A percentile compares a stretch with the other conserved stretches of the same genome.
phyloP scores from a whole-genome alignment of 2,113 vertebrate genomes.

The Macquaria australasica region DNA sequence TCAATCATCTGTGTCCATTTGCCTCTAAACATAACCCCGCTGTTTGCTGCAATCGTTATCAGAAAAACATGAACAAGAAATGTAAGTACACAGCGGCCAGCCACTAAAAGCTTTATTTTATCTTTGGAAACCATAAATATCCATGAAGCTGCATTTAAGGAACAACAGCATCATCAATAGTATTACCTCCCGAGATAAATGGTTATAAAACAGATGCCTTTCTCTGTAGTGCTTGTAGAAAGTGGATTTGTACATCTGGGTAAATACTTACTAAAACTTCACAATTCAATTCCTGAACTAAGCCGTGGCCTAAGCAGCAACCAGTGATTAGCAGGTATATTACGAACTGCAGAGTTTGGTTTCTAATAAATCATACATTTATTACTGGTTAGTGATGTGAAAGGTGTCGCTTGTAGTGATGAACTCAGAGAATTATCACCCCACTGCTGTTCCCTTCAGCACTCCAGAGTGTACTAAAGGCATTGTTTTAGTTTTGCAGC shows the following conservation, averaged over 20 bases:
- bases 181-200: slow-evolving; percentile 51
- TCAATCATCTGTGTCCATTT: slow-evolving; percentile 54
- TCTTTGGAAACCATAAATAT: slow-evolving; percentile 41
- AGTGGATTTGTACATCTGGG: neutral
- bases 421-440: neutral
- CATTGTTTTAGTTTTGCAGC: neutral
- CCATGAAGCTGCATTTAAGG: slow-evolving; percentile 41
- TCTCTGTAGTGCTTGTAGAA: neutral
- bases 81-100: neutral
- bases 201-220: slow-evolving; percentile 35
- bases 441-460: neutral
- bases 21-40: slow-evolving; percentile 30
- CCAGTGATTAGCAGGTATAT: neutral
- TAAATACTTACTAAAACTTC: neutral
- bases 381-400: neutral
- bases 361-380: neutral
- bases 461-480: too few species aligned
- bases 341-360: neutral
- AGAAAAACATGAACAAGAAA: slow-evolving; percentile 29
- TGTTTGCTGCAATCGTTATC: slow-evolving; percentile 13
- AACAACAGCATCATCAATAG: slow-evolving; percentile 30
- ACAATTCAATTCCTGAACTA: neutral
- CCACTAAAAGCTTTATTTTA: slow-evolving; percentile 43
- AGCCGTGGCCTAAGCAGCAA: neutral
- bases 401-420: too few species aligned